Percentiles rank a stretch among this genome's conserved stretches.
Evolutionary conservation across 1,140 invertebrate species (phyloP).

Genomic region (Drosophila elegans): DNA sequence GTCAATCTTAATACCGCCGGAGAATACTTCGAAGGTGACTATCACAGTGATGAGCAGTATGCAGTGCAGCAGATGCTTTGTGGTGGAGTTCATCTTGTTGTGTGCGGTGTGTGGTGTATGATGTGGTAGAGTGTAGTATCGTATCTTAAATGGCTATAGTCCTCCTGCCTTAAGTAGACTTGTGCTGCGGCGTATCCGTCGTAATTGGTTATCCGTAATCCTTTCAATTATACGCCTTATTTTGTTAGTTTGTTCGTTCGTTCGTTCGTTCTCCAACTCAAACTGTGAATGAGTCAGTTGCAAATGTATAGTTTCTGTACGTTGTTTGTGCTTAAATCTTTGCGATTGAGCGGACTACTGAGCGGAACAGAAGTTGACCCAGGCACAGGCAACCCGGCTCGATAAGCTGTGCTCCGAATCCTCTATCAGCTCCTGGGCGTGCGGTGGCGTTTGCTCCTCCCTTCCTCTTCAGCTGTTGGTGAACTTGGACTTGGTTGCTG

Average conservation of each 20-base stretch:
- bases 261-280: slow-evolving; percentile 25
- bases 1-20: slow-evolving; percentile 91
- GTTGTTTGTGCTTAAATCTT: slow-evolving; percentile 22
- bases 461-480: slow-evolving; percentile 26
- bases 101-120: neutral
- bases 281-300: slow-evolving; percentile 16
- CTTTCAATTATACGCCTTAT: neutral
- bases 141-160: slow-evolving; percentile 19
- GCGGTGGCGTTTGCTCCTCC: neutral
- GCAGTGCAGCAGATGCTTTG: slow-evolving; percentile 92
- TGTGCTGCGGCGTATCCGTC: slow-evolving; percentile 13
- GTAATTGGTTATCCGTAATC: neutral
- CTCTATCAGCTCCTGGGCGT: slow-evolving; percentile 26
- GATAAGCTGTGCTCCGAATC: slow-evolving; percentile 7
- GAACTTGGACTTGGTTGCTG: slow-evolving; percentile 43
- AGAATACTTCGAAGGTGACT: slow-evolving; percentile 91
- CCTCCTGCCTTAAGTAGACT: slow-evolving; percentile 41
- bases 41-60: slow-evolving; percentile 91
- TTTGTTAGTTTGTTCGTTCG: slow-evolving; percentile 14
- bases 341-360: neutral
- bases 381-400: slow-evolving; percentile 14
- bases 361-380: slow-evolving; percentile 21
- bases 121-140: neutral
- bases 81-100: slow-evolving; percentile 86
- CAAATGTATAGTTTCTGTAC: neutral